Evolutionary conservation across 2,888 invertebrate species (phyloP), one percentile per base, ranked within the genome.

Genomic region (Cremastobaeus sp.): DNA sequence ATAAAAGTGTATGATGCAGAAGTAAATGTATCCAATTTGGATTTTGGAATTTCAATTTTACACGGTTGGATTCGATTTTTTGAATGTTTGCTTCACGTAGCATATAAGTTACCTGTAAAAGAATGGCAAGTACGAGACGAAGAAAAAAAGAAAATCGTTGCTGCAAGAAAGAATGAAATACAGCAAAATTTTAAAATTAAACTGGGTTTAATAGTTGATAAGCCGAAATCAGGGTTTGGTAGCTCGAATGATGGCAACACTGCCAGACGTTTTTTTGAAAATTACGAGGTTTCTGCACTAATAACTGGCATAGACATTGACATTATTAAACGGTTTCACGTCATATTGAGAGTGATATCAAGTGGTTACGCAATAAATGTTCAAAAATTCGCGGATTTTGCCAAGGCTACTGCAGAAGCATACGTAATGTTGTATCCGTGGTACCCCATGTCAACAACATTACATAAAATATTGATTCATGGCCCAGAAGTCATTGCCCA

Each of bases 131-230:
- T 25, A 6, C 11, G 62, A 28, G 12, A n/a, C 11, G 34, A n/a
- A 3, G 54, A 54, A 34, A 60, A 68, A 9, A 69, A 72, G 65
- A 21, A 62, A 30, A 11, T 37, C 9, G 47, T 59, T 2, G 34
- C 55, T 6, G 5, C 57, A 34, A 68, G 41, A 12, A 71, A 69
- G 30, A 37, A 21, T 72, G 17, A 68, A n/a, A 73, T 83, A 76
- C 81, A 81, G 60, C 8, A 74, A 11, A 34, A 37, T 17, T 82
- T 82, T 77, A 59, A 62, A 14, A 39, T 64, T 77, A 71, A 80
- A 48, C 12, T 80, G 55, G 81, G 84, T 79, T 57, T 83, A 32
- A 25, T 76, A 74, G 82, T 80, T 39, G 82, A 82, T 83, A 79
- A 71, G 76, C 79, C 71, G 77, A 84, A 84, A 62, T 39, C 52